phyloP scores from a whole-genome alignment of 1,140 invertebrate genomes.

The Tetragonula clypearis region DNA sequence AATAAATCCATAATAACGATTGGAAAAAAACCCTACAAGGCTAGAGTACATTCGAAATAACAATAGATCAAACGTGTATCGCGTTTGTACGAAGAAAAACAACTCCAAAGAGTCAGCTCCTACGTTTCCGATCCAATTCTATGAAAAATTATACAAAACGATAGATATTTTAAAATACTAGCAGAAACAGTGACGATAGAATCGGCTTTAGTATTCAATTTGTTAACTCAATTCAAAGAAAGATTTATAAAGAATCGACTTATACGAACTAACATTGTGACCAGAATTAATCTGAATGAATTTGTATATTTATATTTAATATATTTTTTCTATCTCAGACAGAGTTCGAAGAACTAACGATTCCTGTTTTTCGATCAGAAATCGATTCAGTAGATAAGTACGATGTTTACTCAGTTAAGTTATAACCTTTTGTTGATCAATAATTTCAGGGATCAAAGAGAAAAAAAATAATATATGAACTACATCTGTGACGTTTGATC shows the following conservation, averaged over 20 bases:
- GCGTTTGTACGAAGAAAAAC: neutral
- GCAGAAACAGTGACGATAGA: neutral
- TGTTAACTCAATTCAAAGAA: neutral
- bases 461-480: neutral
- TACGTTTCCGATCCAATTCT: neutral
- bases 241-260: neutral
- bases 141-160: neutral
- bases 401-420: neutral
- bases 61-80: neutral
- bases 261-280: neutral
- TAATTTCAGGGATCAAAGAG: neutral
- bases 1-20: conserved; percentile 28
- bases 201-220: neutral
- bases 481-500: too few relatives aligned
- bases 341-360: neutral
- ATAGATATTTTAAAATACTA: neutral
- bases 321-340: too few relatives aligned
- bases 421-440: neutral
- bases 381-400: neutral
- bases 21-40: neutral
- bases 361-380: neutral
- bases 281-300: neutral
- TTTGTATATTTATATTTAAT: too few relatives aligned
- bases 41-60: conserved; percentile 24
- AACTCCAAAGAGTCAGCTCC: neutral